Percentiles rank a stretch among this genome's conserved stretches.
Conservation (phyloP, 2,888 invertebrate species). For the Strigamia transsilvanica region DNA sequence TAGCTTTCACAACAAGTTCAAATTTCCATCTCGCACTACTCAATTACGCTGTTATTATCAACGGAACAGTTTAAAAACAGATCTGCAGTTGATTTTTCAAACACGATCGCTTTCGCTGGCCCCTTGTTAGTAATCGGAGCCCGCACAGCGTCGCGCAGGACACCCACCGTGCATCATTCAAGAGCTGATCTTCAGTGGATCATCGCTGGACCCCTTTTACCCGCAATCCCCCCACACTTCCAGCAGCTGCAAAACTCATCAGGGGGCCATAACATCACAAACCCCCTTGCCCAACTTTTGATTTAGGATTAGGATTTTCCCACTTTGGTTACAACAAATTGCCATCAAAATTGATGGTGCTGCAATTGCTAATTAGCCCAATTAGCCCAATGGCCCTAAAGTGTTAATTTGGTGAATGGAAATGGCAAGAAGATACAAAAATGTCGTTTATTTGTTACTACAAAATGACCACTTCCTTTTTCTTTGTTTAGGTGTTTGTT, state of each 20-base stretch:
- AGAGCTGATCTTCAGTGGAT: slow-evolving; percentile 45
- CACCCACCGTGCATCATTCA: slow-evolving; percentile 49
- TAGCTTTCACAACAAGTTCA: background rate
- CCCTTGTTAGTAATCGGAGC: slow-evolving; percentile 32
- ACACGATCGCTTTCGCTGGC: slow-evolving; percentile 20
- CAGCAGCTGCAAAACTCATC: slow-evolving; percentile 27
- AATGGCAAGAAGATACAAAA: background rate
- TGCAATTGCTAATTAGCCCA: background rate
- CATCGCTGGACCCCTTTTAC: slow-evolving; percentile 36
- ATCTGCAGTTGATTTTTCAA: slow-evolving; percentile 21
- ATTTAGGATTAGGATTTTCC: slow-evolving; percentile 24
- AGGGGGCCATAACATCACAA: slow-evolving; percentile 32
- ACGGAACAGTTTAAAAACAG: slow-evolving; percentile 38
- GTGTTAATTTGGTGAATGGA: background rate
- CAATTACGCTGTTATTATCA: slow-evolving; percentile 4
- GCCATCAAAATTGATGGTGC: background rate
- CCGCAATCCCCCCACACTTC: slow-evolving; percentile 36
- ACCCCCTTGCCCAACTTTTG: slow-evolving; percentile 13
- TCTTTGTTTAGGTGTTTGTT: slow-evolving; percentile 15
- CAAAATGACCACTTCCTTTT: slow-evolving; percentile 26
- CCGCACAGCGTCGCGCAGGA: background rate
- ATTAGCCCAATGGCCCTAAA: background rate
- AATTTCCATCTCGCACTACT: slow-evolving; percentile 17
- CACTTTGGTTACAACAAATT: slow-evolving; percentile 29
- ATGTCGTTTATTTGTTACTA: background rate